These are phyloP conservation scores for Rousettus leschenaultii DNA, from an alignment of 2,113 vertebrate species.

Conservation along the genomic window DNA sequence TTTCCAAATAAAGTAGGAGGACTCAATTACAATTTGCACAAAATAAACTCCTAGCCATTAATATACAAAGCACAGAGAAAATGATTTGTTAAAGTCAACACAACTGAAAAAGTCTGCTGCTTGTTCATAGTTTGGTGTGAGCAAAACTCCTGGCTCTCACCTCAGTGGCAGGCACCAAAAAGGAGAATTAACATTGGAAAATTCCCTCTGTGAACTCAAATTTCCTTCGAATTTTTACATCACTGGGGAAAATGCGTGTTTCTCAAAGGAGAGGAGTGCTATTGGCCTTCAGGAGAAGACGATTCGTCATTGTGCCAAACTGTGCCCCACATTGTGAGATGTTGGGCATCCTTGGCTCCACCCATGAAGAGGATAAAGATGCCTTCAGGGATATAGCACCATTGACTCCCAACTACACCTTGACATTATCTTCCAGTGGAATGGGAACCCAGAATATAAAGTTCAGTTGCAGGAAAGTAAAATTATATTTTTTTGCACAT, in stretches of 20 bases:
- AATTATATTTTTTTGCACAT: neutral
- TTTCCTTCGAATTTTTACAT: neutral
- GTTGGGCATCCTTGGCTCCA: neutral
- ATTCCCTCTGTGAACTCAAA: neutral
- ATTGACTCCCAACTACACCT: neutral
- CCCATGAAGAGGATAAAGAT: neutral
- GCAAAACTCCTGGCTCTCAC: neutral
- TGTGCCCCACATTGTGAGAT: neutral
- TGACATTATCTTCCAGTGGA: neutral
- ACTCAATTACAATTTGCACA: neutral
- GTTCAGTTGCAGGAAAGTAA: neutral
- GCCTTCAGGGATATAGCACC: too few species aligned
- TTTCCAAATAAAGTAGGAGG: neutral
- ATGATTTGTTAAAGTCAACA: neutral
- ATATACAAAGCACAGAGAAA: neutral
- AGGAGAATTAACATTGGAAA: neutral
- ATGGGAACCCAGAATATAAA: neutral
- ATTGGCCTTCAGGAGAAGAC: neutral
- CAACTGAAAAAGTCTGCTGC: neutral
- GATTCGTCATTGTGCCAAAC: neutral
- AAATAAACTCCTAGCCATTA: neutral
- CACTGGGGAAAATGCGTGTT: neutral
- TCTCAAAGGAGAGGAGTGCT: neutral
- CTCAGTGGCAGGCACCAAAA: neutral
- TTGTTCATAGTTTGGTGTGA: neutral